Percentiles rank a stretch among this genome's conserved stretches.
Evolutionary conservation across 2,113 vertebrate species (phyloP).

Genomic region (Galeopterus variegatus): DNA sequence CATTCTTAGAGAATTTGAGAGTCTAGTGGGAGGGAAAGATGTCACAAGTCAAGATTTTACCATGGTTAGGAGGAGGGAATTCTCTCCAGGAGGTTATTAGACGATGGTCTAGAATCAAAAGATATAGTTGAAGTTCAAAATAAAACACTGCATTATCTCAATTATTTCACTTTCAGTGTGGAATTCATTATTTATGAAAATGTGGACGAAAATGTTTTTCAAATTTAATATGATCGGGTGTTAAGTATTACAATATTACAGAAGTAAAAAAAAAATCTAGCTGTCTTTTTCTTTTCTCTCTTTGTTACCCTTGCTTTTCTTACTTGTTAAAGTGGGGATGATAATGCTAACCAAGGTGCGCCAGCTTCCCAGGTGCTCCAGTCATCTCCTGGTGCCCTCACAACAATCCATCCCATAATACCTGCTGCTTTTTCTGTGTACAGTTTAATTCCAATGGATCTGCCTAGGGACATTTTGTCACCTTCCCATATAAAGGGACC

Average conservation of each 20-base stretch:
- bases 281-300: background rate
- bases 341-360: background rate
- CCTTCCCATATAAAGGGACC: background rate
- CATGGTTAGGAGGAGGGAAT: background rate
- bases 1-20: background rate
- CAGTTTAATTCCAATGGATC: background rate
- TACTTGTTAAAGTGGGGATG: background rate
- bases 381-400: background rate
- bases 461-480: background rate
- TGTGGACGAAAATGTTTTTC: background rate
- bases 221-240: background rate
- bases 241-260: background rate
- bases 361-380: too few species aligned
- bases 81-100: background rate
- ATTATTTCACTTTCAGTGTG: background rate
- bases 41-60: background rate
- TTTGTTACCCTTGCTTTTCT: slow-evolving; percentile 20
- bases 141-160: background rate
- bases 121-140: background rate
- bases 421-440: background rate
- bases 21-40: background rate
- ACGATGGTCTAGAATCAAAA: background rate
- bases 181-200: slow-evolving; percentile 5
- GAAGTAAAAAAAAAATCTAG: background rate
- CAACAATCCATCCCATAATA: background rate